phyloP scores from a whole-genome alignment of 2,113 vertebrate genomes.

The Clinocottus analis region DNA sequence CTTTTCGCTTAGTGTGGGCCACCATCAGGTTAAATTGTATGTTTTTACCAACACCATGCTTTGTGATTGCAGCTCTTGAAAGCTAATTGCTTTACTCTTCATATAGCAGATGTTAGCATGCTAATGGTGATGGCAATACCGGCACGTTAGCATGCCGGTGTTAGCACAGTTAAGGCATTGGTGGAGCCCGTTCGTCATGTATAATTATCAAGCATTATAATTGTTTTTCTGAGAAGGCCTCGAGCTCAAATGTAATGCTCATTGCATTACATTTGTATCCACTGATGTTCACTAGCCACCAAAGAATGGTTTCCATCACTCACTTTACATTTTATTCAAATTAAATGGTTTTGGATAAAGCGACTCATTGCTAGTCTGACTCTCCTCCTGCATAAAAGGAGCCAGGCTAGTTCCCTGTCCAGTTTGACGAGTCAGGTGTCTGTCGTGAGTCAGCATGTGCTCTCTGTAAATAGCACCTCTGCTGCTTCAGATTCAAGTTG shows the following conservation, averaged over 20 bases:
- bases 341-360: not conserved
- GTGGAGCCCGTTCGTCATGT: not conserved
- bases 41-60: not conserved
- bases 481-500: not conserved
- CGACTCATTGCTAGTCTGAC: not conserved
- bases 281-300: not conserved
- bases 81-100: not conserved
- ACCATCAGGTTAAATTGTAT: not conserved
- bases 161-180: not conserved
- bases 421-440: not conserved
- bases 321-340: not conserved
- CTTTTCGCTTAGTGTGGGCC: no score
- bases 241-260: no score
- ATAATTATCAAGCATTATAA: not conserved
- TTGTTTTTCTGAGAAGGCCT: not conserved
- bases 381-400: no score
- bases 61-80: not conserved
- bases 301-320: not conserved
- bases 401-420: not conserved
- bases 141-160: not conserved
- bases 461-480: not conserved
- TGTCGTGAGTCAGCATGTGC: constrained; percentile 2
- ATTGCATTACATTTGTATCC: not conserved
- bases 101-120: not conserved
- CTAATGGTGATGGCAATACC: not conserved